A percentile compares a stretch with the other conserved stretches of the same genome.
These are phyloP conservation scores for Orycteropus afer DNA, from an alignment of 2,113 vertebrate genomes.

Conservation along the genomic window DNA sequence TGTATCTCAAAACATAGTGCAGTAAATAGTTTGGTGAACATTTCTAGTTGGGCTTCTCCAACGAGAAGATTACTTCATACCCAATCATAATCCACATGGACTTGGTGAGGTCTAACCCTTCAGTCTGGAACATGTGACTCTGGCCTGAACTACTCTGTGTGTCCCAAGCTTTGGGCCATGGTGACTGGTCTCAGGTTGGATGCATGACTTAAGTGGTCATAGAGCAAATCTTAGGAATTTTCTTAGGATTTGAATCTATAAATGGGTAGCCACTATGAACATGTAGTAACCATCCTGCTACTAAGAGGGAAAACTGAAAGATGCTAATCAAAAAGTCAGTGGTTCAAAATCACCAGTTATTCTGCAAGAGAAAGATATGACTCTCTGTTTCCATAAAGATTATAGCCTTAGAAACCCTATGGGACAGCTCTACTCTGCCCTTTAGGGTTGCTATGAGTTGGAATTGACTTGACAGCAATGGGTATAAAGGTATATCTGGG, in stretches of 20 bases:
- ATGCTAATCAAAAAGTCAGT: neutral
- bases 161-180: no score
- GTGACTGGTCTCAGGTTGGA: neutral
- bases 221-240: neutral
- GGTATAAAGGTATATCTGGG: no score
- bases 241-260: neutral
- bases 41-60: neutral
- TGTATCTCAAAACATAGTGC: neutral
- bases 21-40: neutral
- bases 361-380: neutral
- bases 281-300: neutral
- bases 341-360: neutral
- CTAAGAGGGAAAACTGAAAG: neutral
- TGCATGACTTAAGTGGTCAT: no score
- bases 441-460: neutral
- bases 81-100: neutral
- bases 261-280: neutral
- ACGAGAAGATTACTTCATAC: neutral
- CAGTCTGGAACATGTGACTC: neutral
- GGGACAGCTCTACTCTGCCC: neutral
- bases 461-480: neutral
- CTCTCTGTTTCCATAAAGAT: neutral
- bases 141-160: neutral
- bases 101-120: neutral
- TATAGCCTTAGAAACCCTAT: neutral